Conservation (phyloP, 2,888 invertebrate genomes). For the Hemistola chrysoprasaria region DNA sequence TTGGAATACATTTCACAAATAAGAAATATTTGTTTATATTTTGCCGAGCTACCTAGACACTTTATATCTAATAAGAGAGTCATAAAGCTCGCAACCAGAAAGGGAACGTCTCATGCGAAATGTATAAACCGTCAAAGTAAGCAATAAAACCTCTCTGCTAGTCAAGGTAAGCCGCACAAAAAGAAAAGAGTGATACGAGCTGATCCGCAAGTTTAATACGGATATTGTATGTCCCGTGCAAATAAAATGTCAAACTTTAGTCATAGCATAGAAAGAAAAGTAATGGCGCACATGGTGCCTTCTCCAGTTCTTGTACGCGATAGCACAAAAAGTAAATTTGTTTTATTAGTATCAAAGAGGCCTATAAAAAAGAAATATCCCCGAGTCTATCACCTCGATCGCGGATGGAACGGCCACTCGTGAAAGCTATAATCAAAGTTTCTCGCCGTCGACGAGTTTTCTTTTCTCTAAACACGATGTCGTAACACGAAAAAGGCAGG, state of each 20-base stretch:
- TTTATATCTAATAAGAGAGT: constrained; percentile 60
- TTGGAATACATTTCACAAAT: no score
- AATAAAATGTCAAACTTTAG: constrained; percentile 66
- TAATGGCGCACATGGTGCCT: constrained; percentile 66
- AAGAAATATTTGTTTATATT: constrained; percentile 40
- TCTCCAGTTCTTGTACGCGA: constrained; percentile 50
- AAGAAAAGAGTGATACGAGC: constrained; percentile 45
- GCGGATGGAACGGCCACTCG: constrained; percentile 70
- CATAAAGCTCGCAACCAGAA: constrained; percentile 55
- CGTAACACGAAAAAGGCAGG: constrained; percentile 79
- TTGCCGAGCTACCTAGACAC: constrained; percentile 43
- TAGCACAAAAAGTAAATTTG: constrained; percentile 68
- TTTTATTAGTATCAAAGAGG: constrained; percentile 78
- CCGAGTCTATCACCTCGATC: constrained; percentile 74
- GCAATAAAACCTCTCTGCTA: constrained; percentile 53
- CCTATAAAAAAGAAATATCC: constrained; percentile 77
- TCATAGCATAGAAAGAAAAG: constrained; percentile 52
- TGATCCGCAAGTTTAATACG: constrained; percentile 50
- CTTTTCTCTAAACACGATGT: constrained; percentile 79
- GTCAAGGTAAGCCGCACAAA: constrained; percentile 45
- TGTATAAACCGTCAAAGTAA: constrained; percentile 56
- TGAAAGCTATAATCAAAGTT: constrained; percentile 80
- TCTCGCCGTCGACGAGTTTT: constrained; percentile 75
- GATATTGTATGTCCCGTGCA: constrained; percentile 46
- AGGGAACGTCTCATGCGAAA: constrained; percentile 53